phyloP scores from a whole-genome alignment of 2,113 vertebrate genomes.

The Peromyscus californicus region DNA sequence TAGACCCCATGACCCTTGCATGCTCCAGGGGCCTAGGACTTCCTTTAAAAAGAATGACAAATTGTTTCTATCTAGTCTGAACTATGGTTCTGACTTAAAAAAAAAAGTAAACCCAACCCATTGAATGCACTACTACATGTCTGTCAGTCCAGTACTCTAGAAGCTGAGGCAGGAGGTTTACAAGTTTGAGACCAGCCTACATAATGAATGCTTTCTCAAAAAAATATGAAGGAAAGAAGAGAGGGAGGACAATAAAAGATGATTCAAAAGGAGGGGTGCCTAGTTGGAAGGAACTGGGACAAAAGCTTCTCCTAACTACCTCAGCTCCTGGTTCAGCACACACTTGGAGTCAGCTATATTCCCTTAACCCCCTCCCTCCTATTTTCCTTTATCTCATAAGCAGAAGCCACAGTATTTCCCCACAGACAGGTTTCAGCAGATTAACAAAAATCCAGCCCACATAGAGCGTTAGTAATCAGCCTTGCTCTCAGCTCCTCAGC shows the following conservation, averaged over 20 bases:
- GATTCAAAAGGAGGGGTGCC: not conserved
- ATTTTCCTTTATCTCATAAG: not conserved
- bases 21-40: not conserved
- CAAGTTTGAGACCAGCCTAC: not conserved
- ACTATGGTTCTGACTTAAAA: not conserved
- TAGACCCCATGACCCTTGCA: accelerated
- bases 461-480: not conserved
- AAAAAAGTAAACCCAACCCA: not conserved
- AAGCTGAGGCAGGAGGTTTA: not conserved
- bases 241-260: not conserved
- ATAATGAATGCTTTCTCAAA: not conserved
- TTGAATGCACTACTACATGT: not conserved
- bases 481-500: not conserved
- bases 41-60: not conserved
- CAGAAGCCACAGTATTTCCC: not conserved
- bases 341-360: not conserved
- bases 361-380: not conserved
- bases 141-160: not conserved
- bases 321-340: not conserved
- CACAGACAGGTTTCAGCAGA: not conserved
- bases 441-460: not conserved
- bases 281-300: not conserved
- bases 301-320: not conserved
- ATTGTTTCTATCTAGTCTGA: not conserved
- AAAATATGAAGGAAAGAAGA: not conserved